phyloP scores from a whole-genome alignment of 2,113 vertebrate species.

The Chroicocephalus ridibundus region DNA sequence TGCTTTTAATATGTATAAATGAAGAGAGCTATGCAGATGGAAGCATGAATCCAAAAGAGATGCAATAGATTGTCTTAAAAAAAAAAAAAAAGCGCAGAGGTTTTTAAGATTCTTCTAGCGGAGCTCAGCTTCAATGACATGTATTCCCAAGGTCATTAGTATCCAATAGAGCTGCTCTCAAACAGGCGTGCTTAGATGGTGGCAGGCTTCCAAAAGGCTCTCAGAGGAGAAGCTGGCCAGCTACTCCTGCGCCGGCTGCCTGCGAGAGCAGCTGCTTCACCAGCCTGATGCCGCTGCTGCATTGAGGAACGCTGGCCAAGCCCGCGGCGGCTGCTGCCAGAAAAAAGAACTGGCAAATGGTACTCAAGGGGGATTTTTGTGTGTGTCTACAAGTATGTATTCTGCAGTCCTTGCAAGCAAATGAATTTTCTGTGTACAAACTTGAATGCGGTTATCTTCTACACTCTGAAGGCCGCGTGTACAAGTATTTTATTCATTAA shows the following conservation, averaged over 20 bases:
- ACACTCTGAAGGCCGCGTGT: fast-evolving
- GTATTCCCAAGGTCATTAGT: background rate
- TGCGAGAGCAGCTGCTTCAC: background rate
- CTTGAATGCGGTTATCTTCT: background rate
- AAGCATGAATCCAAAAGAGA: background rate
- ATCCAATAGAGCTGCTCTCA: background rate
- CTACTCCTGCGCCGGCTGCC: background rate
- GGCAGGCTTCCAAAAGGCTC: background rate
- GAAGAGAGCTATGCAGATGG: background rate
- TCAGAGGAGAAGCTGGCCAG: background rate
- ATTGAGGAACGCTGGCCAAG: background rate
- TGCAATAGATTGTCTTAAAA: background rate
- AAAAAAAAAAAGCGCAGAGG: background rate
- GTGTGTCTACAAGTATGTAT: background rate
- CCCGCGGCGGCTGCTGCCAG: background rate
- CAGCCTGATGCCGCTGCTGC: background rate
- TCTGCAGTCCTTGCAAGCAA: background rate
- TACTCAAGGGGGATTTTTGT: background rate
- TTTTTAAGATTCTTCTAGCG: background rate
- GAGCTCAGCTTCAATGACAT: fast-evolving
- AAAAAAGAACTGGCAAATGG: background rate
- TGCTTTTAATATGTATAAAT: background rate
- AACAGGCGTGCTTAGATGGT: fast-evolving
- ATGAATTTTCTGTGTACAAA: background rate
- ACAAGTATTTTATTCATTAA: background rate